Evolutionary conservation across 2,888 invertebrate species (phyloP).

Genomic region (Lasius platythorax): DNA sequence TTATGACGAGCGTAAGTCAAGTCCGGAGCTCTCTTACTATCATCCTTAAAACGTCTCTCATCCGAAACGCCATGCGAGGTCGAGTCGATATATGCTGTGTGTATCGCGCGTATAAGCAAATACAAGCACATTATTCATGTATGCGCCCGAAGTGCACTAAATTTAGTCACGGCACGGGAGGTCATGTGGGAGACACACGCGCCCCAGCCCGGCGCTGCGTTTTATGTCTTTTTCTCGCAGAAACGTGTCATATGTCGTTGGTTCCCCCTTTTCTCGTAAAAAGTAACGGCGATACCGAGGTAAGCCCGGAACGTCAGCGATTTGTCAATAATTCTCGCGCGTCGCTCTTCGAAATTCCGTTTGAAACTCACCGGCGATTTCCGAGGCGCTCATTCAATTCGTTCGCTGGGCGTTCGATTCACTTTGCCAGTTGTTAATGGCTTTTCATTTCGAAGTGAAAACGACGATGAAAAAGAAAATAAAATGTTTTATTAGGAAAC

Average conservation of each 20-base stretch:
- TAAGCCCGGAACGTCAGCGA: conserved; percentile 56
- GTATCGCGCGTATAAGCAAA: conserved; percentile 73
- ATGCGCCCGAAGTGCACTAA: conserved; percentile 81
- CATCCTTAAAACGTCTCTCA: conserved; percentile 3
- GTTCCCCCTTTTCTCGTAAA: conserved; percentile 71
- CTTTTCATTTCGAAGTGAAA: conserved; percentile 23
- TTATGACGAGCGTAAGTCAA: background rate
- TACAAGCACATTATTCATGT: conserved; percentile 81
- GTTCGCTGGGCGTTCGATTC: conserved; percentile 52
- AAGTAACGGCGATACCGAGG: conserved; percentile 67
- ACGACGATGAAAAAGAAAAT: background rate
- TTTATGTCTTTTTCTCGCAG: conserved; percentile 81
- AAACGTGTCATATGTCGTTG: conserved; percentile 80
- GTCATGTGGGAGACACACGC: conserved; percentile 77
- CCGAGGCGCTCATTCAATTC: conserved; percentile 37
- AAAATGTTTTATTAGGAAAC: background rate
- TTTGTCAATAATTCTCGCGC: conserved; percentile 61
- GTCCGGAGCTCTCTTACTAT: background rate
- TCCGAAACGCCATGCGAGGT: conserved; percentile 14
- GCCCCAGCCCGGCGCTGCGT: conserved; percentile 76
- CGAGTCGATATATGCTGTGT: conserved; percentile 49
- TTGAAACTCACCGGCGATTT: conserved; percentile 34
- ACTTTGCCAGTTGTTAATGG: conserved; percentile 40
- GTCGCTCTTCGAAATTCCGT: conserved; percentile 20
- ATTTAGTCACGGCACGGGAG: conserved; percentile 81